phyloP scores from a whole-genome alignment of 2,888 invertebrate species.

The Monoplex corrugatus region DNA sequence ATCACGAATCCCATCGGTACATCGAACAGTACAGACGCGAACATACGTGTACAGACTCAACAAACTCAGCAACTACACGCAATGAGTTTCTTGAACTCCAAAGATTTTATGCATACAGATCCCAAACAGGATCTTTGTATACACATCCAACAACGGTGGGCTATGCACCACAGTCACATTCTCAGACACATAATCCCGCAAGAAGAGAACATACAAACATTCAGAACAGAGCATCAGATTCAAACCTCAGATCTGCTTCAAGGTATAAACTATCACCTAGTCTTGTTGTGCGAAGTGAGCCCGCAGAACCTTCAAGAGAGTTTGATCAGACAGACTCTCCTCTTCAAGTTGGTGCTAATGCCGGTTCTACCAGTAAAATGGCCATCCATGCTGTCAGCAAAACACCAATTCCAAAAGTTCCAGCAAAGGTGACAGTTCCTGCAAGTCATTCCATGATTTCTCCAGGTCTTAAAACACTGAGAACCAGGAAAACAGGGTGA shows the following conservation, averaged over 20 bases:
- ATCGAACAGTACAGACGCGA: conserved; percentile 63
- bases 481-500: conserved; percentile 37
- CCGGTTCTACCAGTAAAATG: conserved; percentile 21
- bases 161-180: background rate
- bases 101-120: conserved; percentile 46
- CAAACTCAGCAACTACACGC: conserved; percentile 47
- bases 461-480: conserved; percentile 24
- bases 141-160: conserved; percentile 39
- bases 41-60: conserved; percentile 52
- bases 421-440: conserved; percentile 44
- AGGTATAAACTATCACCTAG: conserved; percentile 39
- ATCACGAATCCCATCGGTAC: conserved; percentile 58
- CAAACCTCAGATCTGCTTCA: conserved; percentile 32
- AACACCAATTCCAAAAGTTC: conserved; percentile 43
- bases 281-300: conserved; percentile 30
- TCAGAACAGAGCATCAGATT: conserved; percentile 15
- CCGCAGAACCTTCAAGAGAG: conserved; percentile 7
- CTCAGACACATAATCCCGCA: background rate
- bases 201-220: conserved; percentile 39
- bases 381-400: conserved; percentile 36
- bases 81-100: conserved; percentile 50
- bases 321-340: conserved; percentile 41
- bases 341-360: conserved; percentile 48
- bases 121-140: conserved; percentile 22
- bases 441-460: conserved; percentile 38